Evolutionary conservation across 2,113 vertebrate species (phyloP).

Genomic region (Oriolus oriolus): DNA sequence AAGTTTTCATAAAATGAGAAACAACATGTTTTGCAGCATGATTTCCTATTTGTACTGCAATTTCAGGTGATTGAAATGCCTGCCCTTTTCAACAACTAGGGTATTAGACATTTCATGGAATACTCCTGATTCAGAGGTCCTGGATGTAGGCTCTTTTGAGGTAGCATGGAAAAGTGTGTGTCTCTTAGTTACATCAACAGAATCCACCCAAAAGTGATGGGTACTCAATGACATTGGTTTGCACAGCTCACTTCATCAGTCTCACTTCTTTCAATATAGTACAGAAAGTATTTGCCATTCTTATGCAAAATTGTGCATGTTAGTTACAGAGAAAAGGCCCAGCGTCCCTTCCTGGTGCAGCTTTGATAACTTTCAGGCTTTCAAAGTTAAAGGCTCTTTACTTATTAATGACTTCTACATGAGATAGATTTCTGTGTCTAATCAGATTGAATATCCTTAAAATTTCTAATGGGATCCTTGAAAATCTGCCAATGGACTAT

Average conservation of each 20-base stretch:
- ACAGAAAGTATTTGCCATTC: background rate
- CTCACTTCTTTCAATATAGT: background rate
- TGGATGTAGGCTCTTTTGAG: background rate
- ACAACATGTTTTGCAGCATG: background rate
- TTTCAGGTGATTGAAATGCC: background rate
- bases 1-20: background rate
- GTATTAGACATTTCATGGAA: background rate
- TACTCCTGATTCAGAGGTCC: background rate
- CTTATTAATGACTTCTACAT: background rate
- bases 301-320: background rate
- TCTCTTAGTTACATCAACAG: background rate
- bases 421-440: background rate
- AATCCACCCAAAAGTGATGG: background rate
- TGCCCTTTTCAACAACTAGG: background rate
- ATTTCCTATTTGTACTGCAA: background rate
- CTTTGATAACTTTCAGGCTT: background rate
- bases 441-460: conserved; percentile 32
- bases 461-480: conserved; percentile 50
- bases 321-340: background rate
- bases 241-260: background rate
- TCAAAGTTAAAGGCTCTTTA: background rate
- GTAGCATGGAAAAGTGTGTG: background rate
- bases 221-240: background rate
- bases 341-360: background rate
- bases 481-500: conserved; percentile 24